Base-by-base conservation (phyloP, 2,797 vertebrate species). In the Malurus leucopterus region DNA sequence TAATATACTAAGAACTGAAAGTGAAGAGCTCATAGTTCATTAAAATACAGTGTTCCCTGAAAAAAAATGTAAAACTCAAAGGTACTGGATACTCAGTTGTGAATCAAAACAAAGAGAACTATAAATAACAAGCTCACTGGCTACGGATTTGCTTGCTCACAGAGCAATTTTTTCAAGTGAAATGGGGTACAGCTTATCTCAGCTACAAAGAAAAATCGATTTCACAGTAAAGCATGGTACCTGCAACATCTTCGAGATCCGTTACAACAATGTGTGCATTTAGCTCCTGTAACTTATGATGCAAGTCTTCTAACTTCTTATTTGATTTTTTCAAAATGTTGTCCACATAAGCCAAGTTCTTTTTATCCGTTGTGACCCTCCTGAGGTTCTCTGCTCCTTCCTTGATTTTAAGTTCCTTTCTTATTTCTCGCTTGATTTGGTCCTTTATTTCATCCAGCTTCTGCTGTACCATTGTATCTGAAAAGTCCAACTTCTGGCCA, bases 321-420 rank as follows among this genome's bases (percentile, higher is more conserved):
- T 99, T 99, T 0, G 99, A 99, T 93, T 99, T 99, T 97, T 99
- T 99, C 95, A 99, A 97, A 98, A 99, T 99, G 97, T 99, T 99
- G 97, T 99, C 99, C 84, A 99, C 99, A 70, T 99, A 99, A 15
- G 99, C 99, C 97, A 99, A 98, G 95, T 98, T 99, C 97, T 99
- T 99, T 97, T 99, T 99, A 97, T 99, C 99, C 6, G 99, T 99
- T 93, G 99, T 99, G 83, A 99, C 99, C 96, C 98, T 99, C 85
- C 99, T 98, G 88, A 99, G 97, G 96, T 99, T 99, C 97, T 99
- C 99, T 1, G 99, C 98, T 86, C 99, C 99, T 95, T 99, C 99
- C 97, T 99, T 99, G 96, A 99, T 99, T 97, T 99, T 99, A 94
- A 99, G 98, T 97, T 99, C 99, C 94, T 99, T 99, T 93, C 99